phyloP scores from a whole-genome alignment of 2,113 vertebrate species.

The Macquaria australasica region DNA sequence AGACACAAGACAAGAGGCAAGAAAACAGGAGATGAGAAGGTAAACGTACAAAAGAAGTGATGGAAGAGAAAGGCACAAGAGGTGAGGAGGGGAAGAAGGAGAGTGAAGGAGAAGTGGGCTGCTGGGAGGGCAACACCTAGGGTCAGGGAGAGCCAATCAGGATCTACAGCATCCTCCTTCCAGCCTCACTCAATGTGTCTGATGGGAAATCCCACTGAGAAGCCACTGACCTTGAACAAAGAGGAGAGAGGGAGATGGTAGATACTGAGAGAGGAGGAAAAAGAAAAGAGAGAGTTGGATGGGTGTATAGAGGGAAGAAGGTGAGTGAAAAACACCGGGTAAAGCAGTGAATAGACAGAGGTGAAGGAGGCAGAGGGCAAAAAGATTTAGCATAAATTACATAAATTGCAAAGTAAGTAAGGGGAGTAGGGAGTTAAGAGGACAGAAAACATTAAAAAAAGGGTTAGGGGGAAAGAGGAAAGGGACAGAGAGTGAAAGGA shows the following conservation, averaged over 20 bases:
- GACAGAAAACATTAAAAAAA: neutral
- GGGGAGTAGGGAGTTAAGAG: neutral
- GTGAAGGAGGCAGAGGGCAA: neutral
- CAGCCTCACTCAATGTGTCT: conserved; percentile 12
- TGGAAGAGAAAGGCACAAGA: neutral
- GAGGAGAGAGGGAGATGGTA: conserved; percentile 9
- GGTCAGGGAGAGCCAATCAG: conserved; percentile 41
- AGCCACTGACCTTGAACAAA: conserved; percentile 60
- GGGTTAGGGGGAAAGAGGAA: neutral
- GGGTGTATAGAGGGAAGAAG: neutral
- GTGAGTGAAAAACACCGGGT: neutral
- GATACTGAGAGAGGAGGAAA: neutral
- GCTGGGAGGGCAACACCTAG: conserved; percentile 44
- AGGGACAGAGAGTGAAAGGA: neutral
- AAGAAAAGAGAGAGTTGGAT: neutral
- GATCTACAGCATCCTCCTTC: neutral
- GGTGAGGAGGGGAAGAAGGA: neutral
- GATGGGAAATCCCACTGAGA: conserved; percentile 55
- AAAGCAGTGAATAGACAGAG: neutral
- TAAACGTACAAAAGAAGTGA: neutral
- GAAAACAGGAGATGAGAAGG: conserved; percentile 12
- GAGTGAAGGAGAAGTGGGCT: conserved; percentile 3
- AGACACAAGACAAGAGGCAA: neutral
- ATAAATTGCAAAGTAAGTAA: neutral
- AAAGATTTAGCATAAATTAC: neutral